Base-by-base conservation (phyloP, 2,113 vertebrate genomes). In the Scomber colias region DNA sequence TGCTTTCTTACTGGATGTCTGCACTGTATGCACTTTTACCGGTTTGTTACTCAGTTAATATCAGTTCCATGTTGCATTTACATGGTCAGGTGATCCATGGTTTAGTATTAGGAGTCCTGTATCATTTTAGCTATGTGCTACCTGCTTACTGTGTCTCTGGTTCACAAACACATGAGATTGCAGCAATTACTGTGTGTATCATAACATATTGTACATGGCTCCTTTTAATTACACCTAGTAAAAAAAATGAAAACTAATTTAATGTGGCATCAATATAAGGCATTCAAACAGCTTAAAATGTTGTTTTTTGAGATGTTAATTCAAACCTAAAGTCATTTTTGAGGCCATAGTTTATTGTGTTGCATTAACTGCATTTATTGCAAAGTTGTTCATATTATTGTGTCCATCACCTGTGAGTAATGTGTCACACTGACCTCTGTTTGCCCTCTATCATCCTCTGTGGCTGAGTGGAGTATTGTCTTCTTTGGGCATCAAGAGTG, bases 401-500 rank as follows among this genome's bases (percentile, higher is more conserved):
- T 80, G 46, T 66, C 27, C 51, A 71, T 66, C 21, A 72, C 30
- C 5, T 60, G 5, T 31, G 31, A 2, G 31, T 17, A 1, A 17
- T 57, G 19, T 24, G 50, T 16, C 11, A 69, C 68, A 82, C 78
- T 75, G 56, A 94, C 94, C 88, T 89, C 44, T 71, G 79, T 60
- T 89, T 77, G 81, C 69, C 85, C 64, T 86, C 83, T 24, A 62
- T 2, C 5, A 76, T 71, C 81, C 71, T 82, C 55, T 69, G 83
- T 84, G 85, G 87, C 30, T 86, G 86, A 45, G 19, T 67, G 56
- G 75, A 68, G 82, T 83, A 85, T 51, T 89, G 90, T 44, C 89
- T 83, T 80, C 87, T 89, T 19, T 87, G 92, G 55, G 70, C 62
- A 27, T 91, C 90, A 14, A 88, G 50, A 4, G 82, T 89, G 54